Evolutionary conservation across 2,113 vertebrate species (phyloP).

Genomic region (Emberiza fucata): DNA sequence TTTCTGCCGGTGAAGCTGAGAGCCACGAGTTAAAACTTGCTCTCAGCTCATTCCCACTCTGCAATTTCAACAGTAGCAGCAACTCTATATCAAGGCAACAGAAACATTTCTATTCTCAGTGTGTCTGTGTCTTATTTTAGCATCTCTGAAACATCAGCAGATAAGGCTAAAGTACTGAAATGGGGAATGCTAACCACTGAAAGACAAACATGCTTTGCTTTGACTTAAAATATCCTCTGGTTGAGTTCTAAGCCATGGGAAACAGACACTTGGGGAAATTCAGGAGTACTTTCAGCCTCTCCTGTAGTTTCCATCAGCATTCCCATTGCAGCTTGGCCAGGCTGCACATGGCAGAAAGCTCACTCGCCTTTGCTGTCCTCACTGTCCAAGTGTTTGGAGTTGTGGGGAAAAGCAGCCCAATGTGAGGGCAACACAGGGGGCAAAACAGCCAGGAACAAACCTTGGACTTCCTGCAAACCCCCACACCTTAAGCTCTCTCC

Average conservation of each 20-base stretch:
- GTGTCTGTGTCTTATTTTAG: neutral
- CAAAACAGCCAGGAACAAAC: neutral
- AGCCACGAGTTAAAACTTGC: neutral
- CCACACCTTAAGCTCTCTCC: neutral
- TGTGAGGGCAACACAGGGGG: too few species aligned
- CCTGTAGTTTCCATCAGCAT: rapidly evolving
- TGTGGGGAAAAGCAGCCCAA: neutral
- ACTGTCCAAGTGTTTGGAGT: neutral
- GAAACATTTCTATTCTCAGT: neutral
- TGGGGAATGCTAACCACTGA: neutral
- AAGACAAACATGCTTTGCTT: neutral
- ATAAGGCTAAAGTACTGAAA: neutral
- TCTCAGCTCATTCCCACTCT: rapidly evolving
- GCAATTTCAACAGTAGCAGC: neutral
- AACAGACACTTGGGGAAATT: neutral
- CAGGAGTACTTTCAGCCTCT: neutral
- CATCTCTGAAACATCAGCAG: neutral
- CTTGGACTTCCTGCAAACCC: neutral
- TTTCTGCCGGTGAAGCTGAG: neutral
- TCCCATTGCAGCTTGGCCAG: rapidly evolving
- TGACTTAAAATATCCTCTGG: neutral
- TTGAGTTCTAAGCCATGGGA: neutral
- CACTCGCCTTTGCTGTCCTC: neutral
- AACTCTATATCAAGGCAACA: neutral
- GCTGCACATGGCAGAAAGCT: rapidly evolving